phyloP scores from a whole-genome alignment of 2,113 vertebrate genomes.

The Isichthys henryi region DNA sequence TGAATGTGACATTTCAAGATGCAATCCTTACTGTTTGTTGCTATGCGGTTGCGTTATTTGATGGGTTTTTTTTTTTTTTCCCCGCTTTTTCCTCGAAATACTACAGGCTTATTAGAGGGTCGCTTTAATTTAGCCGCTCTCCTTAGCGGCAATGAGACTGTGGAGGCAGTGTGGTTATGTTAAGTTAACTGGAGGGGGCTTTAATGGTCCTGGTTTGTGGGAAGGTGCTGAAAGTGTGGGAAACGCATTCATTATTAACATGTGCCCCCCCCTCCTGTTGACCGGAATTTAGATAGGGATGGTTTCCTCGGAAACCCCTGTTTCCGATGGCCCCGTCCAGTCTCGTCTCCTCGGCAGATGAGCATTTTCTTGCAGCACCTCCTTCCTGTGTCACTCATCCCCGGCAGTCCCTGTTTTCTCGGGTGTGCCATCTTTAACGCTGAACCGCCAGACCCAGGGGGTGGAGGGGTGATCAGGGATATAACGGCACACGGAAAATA shows the following conservation, averaged over 20 bases:
- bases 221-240: background rate
- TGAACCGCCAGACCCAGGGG: background rate
- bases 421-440: background rate
- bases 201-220: background rate
- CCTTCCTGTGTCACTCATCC: background rate
- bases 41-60: conserved; percentile 27
- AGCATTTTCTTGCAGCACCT: background rate
- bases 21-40: conserved; percentile 28
- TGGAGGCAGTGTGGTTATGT: background rate
- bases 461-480: background rate
- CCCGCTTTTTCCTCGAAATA: background rate
- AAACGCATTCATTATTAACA: background rate
- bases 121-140: background rate
- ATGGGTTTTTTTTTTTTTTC: background rate
- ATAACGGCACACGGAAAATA: background rate
- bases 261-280: background rate
- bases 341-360: background rate
- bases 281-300: background rate
- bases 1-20: conserved; percentile 10
- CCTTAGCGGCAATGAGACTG: background rate
- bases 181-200: background rate
- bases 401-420: background rate
- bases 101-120: conserved; percentile 9
- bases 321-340: background rate
- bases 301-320: background rate